Percentiles rank a stretch among this genome's conserved stretches.
phyloP scores from a whole-genome alignment of 2,888 invertebrate species.

The Poecilobothrus nobilitatus region DNA sequence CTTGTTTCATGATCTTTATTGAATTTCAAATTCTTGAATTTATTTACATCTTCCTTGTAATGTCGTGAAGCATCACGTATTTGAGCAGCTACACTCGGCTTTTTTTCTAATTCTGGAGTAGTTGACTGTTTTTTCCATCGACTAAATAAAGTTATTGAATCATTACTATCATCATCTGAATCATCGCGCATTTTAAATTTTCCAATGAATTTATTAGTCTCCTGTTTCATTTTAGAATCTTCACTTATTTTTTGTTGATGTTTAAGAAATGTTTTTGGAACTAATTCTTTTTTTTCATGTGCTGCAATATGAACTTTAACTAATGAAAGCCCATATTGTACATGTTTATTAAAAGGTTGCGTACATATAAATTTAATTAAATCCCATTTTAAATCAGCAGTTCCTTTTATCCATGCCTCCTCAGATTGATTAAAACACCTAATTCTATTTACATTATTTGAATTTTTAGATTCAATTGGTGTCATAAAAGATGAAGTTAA shows the following conservation, averaged over 20 bases:
- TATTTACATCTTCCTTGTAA: conserved; percentile 7
- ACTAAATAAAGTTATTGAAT: conserved; percentile 30
- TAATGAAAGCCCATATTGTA: conserved; percentile 74
- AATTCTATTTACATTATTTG: conserved; percentile 57
- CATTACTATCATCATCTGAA: conserved; percentile 48
- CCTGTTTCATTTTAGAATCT: background rate
- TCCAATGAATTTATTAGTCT: conserved; percentile 34
- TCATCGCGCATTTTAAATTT: conserved; percentile 47
- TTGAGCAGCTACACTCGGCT: conserved; percentile 44
- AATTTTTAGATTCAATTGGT: conserved; percentile 63
- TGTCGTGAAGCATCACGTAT: conserved; percentile 41
- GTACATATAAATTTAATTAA: conserved; percentile 72
- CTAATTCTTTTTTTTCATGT: conserved; percentile 20
- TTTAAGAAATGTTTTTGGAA: conserved; percentile 23
- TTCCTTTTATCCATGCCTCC: conserved; percentile 33
- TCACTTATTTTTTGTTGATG: background rate
- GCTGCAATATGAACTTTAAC: conserved; percentile 54
- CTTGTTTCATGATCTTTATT: background rate
- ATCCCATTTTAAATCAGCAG: conserved; percentile 66
- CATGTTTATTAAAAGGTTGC: conserved; percentile 76
- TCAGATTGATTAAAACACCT: conserved; percentile 64
- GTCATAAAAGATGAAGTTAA: conserved; percentile 73
- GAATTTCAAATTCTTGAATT: conserved; percentile 7
- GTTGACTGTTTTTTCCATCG: conserved; percentile 35
- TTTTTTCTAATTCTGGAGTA: conserved; percentile 8